These are phyloP conservation scores for Meteorus colon DNA, from an alignment of 2,888 invertebrate genomes.

Conservation along the genomic window DNA sequence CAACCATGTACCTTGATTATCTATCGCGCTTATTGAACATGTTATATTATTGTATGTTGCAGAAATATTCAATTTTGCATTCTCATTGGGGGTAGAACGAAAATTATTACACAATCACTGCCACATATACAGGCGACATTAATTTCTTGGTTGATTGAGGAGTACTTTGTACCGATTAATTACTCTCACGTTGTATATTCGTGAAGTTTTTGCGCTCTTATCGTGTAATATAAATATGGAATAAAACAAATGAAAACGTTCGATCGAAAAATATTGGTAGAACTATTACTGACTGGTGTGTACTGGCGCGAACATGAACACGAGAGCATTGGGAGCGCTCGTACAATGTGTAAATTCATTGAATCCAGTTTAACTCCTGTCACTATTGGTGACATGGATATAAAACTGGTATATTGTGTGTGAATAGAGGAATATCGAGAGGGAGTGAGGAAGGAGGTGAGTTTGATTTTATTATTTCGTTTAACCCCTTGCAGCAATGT, in stretches of 20 bases:
- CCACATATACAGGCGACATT: neutral
- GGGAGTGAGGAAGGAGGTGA: too few relatives aligned
- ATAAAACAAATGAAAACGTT: neutral
- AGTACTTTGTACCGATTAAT: neutral
- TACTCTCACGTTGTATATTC: neutral
- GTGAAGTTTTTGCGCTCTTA: neutral
- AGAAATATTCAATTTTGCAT: neutral
- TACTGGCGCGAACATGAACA: too few relatives aligned
- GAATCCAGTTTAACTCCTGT: too few relatives aligned
- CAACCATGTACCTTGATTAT: neutral
- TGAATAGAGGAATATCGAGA: too few relatives aligned
- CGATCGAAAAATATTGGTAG: neutral
- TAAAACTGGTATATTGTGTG: too few relatives aligned
- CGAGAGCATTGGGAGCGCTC: too few relatives aligned
- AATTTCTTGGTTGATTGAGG: neutral
- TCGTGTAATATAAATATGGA: neutral
- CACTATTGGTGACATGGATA: too few relatives aligned
- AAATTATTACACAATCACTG: neutral
- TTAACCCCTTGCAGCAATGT: too few relatives aligned
- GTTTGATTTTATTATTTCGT: too few relatives aligned
- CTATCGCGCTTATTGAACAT: neutral
- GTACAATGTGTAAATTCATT: too few relatives aligned
- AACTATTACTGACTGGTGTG: neutral
- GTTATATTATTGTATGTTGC: neutral
- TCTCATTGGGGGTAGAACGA: neutral